These are phyloP conservation scores for Rhagoletis pomonella DNA, from an alignment of 1,140 invertebrate species.

Conservation along the genomic window DNA sequence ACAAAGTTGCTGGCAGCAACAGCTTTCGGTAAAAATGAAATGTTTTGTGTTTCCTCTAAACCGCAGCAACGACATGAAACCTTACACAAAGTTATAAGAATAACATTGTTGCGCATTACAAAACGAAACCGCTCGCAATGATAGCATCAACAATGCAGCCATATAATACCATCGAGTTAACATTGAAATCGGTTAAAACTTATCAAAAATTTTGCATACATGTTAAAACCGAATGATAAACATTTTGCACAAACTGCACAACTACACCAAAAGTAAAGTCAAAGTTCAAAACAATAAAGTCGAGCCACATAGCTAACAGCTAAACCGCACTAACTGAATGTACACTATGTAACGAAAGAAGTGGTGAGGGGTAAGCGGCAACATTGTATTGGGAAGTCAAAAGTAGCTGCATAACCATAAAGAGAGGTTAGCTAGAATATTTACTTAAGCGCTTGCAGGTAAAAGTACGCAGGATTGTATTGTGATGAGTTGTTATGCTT, in stretches of 20 bases:
- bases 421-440: background rate
- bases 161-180: conserved; percentile 5
- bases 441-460: conserved; percentile 8
- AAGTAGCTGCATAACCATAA: background rate
- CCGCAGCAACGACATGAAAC: conserved; percentile 41
- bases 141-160: background rate
- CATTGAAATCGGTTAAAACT: conserved; percentile 28
- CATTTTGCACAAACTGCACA: conserved; percentile 22
- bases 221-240: conserved; percentile 29
- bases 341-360: background rate
- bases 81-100: background rate
- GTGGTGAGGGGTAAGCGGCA: background rate
- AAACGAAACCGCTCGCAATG: background rate
- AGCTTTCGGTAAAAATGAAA: background rate
- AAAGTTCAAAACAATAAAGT: conserved; percentile 46
- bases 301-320: conserved; percentile 6
- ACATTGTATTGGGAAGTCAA: conserved; percentile 22
- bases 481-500: background rate
- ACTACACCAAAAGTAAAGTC: background rate
- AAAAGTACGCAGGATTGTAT: background rate
- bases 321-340: conserved; percentile 23
- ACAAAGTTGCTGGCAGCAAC: conserved; percentile 16
- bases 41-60: conserved; percentile 20
- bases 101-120: conserved; percentile 4
- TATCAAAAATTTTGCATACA: conserved; percentile 33